These are phyloP conservation scores for Formicarius rufipectus DNA, from an alignment of 2,113 vertebrate genomes.

Conservation along the genomic window DNA sequence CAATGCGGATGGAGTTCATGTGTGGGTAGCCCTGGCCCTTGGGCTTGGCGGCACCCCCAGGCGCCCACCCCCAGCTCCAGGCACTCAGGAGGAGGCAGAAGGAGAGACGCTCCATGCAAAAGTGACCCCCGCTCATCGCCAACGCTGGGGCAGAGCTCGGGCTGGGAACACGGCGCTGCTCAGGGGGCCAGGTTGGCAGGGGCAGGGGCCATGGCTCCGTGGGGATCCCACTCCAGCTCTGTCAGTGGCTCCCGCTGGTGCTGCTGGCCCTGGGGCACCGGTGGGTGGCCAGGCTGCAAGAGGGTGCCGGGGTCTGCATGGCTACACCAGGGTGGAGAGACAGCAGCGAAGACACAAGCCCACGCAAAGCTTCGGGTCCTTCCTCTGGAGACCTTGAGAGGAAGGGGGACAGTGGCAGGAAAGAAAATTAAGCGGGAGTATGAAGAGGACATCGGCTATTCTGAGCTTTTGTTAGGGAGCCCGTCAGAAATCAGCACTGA, in stretches of 20 bases:
- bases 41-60: slow-evolving; percentile 80
- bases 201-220: background rate
- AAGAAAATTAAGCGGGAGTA: slow-evolving; percentile 42
- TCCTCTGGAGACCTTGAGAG: slow-evolving; percentile 47
- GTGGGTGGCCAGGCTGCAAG: background rate
- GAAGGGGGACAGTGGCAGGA: background rate
- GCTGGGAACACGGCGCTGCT: background rate
- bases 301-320: background rate
- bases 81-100: slow-evolving; percentile 75
- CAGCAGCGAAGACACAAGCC: fast-evolving
- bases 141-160: slow-evolving; percentile 33
- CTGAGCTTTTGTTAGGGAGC: background rate
- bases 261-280: background rate
- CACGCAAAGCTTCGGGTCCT: background rate
- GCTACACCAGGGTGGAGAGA: background rate
- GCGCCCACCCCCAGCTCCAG: slow-evolving; percentile 73
- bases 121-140: slow-evolving; percentile 71
- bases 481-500: background rate
- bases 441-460: background rate
- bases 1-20: slow-evolving; percentile 95
- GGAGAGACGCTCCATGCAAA: slow-evolving; percentile 75
- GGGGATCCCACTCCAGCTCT: background rate
- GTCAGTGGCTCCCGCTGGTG: background rate
- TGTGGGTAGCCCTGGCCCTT: slow-evolving; percentile 88
- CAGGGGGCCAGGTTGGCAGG: background rate